Evolutionary conservation across 2,888 invertebrate genomes (phyloP).

Genomic region (Protodeltote pygarga): DNA sequence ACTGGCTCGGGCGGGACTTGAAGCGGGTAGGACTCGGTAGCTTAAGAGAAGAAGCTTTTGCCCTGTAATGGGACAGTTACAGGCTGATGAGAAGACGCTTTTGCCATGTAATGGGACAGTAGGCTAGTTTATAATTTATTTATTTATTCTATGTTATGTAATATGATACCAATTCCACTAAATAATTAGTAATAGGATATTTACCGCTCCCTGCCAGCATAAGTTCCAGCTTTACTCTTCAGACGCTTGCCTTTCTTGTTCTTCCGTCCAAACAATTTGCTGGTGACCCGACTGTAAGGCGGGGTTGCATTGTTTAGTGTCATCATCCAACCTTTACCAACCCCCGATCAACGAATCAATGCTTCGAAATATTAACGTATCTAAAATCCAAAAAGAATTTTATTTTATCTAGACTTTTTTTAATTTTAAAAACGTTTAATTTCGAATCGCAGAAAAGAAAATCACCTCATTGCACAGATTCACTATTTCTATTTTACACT

Average conservation of each 20-base stretch:
- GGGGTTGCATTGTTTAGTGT: conserved; percentile 71
- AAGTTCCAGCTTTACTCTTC: conserved; percentile 75
- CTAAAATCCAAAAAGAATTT: conserved; percentile 21
- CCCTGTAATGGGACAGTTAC: no score
- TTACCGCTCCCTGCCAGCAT: conserved; percentile 77
- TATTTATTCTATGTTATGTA: no score
- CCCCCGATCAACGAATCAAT: conserved; percentile 22
- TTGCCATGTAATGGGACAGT: no score
- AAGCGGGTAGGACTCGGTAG: no score
- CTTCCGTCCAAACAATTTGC: conserved; percentile 79
- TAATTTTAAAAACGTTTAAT: conserved; percentile 2
- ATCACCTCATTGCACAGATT: conserved; percentile 46
- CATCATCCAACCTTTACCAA: conserved; percentile 58
- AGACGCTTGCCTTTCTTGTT: conserved; percentile 74
- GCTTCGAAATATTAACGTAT: conserved; percentile 7
- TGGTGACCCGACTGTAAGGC: conserved; percentile 70
- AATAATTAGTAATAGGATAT: conserved; percentile 30
- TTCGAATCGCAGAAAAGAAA: not conserved
- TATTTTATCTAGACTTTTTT: no score
- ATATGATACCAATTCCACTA: no score
- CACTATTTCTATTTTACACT: conserved; percentile 24
- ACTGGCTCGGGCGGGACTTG: no score
- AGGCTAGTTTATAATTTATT: no score
- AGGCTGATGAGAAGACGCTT: no score
- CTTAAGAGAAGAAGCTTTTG: no score